These are phyloP conservation scores for Nannobrachium achirus DNA, from an alignment of 2,113 vertebrate species.

Conservation along the genomic window DNA sequence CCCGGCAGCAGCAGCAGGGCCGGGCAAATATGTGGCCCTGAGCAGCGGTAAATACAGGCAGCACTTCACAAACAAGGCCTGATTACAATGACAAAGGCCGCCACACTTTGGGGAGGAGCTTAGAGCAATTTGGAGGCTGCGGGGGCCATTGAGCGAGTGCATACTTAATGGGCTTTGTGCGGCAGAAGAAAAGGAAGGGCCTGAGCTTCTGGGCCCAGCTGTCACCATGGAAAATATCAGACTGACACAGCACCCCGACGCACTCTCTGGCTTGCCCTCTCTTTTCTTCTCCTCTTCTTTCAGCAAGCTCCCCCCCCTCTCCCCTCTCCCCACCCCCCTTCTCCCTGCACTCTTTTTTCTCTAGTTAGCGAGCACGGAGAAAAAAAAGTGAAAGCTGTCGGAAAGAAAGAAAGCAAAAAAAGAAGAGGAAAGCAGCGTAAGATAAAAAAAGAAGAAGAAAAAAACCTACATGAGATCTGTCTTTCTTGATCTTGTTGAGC, in stretches of 20 bases:
- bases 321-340: neutral
- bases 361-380: constrained; percentile 67
- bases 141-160: constrained; percentile 87
- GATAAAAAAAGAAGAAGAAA: constrained; percentile 57
- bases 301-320: neutral
- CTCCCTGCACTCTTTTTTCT: constrained; percentile 48
- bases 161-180: constrained; percentile 95
- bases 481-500: constrained; percentile 59
- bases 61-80: constrained; percentile 82
- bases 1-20: constrained; percentile 66
- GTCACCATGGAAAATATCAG: constrained; percentile 87
- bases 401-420: constrained; percentile 53
- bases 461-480: constrained; percentile 13
- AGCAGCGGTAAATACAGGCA: constrained; percentile 84
- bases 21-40: constrained; percentile 72
- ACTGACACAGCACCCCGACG: constrained; percentile 75
- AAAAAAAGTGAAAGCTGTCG: constrained; percentile 73
- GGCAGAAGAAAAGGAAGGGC: constrained; percentile 77
- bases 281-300: constrained; percentile 53
- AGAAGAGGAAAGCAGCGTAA: constrained; percentile 74
- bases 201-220: constrained; percentile 86
- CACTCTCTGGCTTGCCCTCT: constrained; percentile 64
- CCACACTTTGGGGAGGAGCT: constrained; percentile 94
- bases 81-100: constrained; percentile 94
- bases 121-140: constrained; percentile 83